These are phyloP conservation scores for Bucco capensis DNA, from an alignment of 2,113 vertebrate species.

Conservation along the genomic window DNA sequence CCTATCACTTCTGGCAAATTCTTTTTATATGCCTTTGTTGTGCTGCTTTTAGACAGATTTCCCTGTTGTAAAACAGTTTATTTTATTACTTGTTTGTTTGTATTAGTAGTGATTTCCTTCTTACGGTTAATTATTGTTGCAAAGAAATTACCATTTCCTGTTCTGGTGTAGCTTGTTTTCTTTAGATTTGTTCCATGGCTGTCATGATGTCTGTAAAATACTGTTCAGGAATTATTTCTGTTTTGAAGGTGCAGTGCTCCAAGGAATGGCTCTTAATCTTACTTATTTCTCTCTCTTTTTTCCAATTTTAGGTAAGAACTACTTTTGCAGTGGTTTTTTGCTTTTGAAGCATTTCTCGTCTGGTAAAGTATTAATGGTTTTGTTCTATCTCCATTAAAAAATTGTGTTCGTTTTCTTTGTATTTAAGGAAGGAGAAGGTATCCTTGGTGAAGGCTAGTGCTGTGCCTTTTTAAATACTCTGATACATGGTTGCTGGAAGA, in stretches of 20 bases:
- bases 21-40: neutral
- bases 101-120: constrained; percentile 31
- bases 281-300: neutral
- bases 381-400: neutral
- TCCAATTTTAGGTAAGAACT: constrained; percentile 68
- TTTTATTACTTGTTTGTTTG: constrained; percentile 50
- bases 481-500: neutral
- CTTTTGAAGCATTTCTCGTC: constrained; percentile 38
- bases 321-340: constrained; percentile 4
- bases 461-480: neutral
- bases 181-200: constrained; percentile 20
- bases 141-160: constrained; percentile 59
- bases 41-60: neutral
- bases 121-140: constrained; percentile 54
- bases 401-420: neutral
- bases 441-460: neutral
- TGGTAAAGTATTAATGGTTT: constrained; percentile 64
- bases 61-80: neutral
- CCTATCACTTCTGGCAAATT: neutral
- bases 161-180: constrained; percentile 38
- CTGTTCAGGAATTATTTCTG: neutral
- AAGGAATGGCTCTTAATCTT: neutral
- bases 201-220: neutral
- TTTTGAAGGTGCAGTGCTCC: neutral
- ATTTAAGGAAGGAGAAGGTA: neutral